A percentile compares a stretch with the other conserved stretches of the same genome.
Evolutionary conservation across 30 jellyfish, hydroid and myxozoan genomes (phyloP).

Genomic region (Aurelia aurita): DNA sequence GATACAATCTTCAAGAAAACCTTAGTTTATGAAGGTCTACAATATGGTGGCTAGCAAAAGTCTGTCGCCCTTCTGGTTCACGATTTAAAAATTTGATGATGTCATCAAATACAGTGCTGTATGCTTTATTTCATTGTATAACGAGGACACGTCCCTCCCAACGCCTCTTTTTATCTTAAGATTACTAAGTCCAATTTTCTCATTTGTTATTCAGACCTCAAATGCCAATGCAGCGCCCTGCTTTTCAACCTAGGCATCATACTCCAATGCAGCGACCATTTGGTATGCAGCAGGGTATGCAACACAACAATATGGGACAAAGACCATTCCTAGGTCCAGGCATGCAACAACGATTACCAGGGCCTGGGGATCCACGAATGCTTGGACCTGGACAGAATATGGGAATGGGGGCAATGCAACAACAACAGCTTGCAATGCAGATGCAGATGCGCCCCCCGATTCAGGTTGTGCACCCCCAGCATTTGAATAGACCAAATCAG

Average conservation of each 20-base stretch:
- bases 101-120: too few species aligned
- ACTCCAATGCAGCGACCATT: constrained; percentile 41
- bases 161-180: background rate
- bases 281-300: constrained; percentile 65
- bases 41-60: too few species aligned
- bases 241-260: background rate
- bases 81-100: too few species aligned
- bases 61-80: too few species aligned
- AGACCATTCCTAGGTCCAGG: constrained; percentile 53
- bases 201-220: constrained; percentile 22
- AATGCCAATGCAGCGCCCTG: constrained; percentile 53
- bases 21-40: too few species aligned
- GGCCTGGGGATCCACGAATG: constrained; percentile 26
- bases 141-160: background rate
- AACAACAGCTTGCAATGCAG: background rate
- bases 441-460: constrained; percentile 27
- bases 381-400: constrained; percentile 35
- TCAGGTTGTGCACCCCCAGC: constrained; percentile 21
- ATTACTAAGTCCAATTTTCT: background rate
- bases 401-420: constrained; percentile 2
- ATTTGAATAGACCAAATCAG: constrained; percentile 33
- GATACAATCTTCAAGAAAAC: too few species aligned
- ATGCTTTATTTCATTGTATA: too few species aligned
- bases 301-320: constrained; percentile 13
- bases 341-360: constrained; percentile 36